A percentile compares a stretch with the other conserved stretches of the same genome.
Conservation (phyloP, 64 coral and sea anemone genomes). For the Pocillopora damicornis region DNA sequence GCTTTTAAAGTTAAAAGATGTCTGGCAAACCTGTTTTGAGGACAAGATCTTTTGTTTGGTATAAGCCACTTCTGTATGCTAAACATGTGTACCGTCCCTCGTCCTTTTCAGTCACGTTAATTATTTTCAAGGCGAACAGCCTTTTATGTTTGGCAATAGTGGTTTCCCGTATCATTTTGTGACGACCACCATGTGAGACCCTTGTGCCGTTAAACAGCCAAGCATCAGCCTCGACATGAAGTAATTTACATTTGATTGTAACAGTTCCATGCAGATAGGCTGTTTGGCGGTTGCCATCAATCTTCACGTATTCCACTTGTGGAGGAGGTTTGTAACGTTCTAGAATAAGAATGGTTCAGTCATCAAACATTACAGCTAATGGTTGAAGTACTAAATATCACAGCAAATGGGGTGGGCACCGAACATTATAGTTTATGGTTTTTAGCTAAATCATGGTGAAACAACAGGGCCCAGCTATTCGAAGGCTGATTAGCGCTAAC, state of each 20-base stretch:
- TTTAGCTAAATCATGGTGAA: no score
- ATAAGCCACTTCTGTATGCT: not conserved
- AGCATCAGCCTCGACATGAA: not conserved
- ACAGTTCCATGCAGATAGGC: slow-evolving; percentile 13
- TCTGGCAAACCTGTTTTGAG: slow-evolving; percentile 8
- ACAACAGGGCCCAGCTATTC: no score
- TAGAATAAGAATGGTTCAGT: not conserved
- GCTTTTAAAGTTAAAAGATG: no score
- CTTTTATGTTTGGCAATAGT: not conserved
- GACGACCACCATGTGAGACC: not conserved
- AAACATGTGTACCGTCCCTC: slow-evolving; percentile 3
- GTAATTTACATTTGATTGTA: not conserved
- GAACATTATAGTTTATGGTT: no score
- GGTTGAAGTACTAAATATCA: no score
- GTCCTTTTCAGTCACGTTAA: slow-evolving; percentile 26
- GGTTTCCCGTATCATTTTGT: not conserved
- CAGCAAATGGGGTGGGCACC: no score
- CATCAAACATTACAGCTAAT: no score
- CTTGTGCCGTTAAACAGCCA: not conserved
- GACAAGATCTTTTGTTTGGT: not conserved
- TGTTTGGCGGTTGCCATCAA: not conserved
- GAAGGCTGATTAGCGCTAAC: no score
- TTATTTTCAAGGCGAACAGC: not conserved
- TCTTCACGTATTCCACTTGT: not conserved
- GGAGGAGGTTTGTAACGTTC: not conserved